Percentiles rank a stretch among this genome's conserved stretches.
phyloP scores from a whole-genome alignment of 35 echinoderm and acorn worm genomes.

The Ophiothrix spiculata region DNA sequence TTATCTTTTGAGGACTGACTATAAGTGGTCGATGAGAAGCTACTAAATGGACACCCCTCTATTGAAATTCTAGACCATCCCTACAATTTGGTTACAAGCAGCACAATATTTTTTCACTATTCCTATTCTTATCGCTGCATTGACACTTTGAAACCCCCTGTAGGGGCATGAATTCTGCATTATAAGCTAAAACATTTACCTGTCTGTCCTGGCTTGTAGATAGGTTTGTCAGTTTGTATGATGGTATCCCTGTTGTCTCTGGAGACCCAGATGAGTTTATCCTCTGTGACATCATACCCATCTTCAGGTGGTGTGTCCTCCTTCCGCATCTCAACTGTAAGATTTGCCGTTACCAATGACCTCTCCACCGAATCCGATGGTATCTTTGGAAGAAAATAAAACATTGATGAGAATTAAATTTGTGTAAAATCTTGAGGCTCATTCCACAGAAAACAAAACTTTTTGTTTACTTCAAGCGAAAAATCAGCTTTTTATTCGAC shows the following conservation, averaged over 20 bases:
- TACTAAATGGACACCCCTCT: too few relatives aligned
- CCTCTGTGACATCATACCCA: neutral
- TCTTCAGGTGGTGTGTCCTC: neutral
- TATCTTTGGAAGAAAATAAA: neutral
- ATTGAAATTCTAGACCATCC: too few relatives aligned
- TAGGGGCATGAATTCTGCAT: neutral
- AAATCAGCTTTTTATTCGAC: neutral
- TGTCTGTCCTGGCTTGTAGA: constrained; percentile 80
- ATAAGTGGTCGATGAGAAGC: too few relatives aligned
- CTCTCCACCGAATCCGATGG: neutral
- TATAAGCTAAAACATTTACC: constrained; percentile 51
- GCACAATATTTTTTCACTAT: too few relatives aligned
- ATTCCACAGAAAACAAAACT: neutral
- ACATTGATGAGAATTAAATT: neutral
- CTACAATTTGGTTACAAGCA: neutral
- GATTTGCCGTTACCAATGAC: neutral
- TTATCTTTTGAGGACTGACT: too few relatives aligned
- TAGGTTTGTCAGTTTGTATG: constrained; percentile 80
- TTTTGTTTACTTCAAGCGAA: neutral
- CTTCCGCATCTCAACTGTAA: neutral
- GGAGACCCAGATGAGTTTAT: constrained; percentile 7
- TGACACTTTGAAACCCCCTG: too few relatives aligned
- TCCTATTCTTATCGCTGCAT: too few relatives aligned
- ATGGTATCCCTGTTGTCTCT: constrained; percentile 41
- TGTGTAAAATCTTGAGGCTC: neutral